Percentiles rank a stretch among this genome's conserved stretches.
These are phyloP conservation scores for Automeris io DNA, from an alignment of 2,888 invertebrate genomes.

Conservation along the genomic window DNA sequence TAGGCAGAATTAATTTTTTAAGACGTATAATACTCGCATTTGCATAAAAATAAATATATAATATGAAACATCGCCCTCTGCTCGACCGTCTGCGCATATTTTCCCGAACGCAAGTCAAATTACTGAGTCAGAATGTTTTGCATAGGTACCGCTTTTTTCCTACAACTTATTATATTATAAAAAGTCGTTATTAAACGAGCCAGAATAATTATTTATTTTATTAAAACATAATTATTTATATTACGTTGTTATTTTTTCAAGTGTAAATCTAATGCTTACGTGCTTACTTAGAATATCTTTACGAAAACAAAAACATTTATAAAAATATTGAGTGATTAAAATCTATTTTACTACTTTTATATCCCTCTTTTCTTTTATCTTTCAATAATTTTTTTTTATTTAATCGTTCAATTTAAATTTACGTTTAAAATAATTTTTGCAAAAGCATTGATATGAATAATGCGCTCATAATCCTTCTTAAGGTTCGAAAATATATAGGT, in stretches of 20 bases:
- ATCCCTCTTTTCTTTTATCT: conserved; percentile 5
- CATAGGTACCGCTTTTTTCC: too few species aligned
- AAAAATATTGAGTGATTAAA: too few species aligned
- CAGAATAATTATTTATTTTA: too few species aligned
- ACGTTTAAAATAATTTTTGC: background rate
- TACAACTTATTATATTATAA: too few species aligned
- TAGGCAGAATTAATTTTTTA: conserved; percentile 30
- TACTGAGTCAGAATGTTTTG: conserved; percentile 31
- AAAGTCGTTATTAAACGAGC: too few species aligned
- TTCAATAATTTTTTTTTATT: background rate
- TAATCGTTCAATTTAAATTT: background rate
- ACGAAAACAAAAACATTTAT: too few species aligned
- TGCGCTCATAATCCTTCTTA: background rate
- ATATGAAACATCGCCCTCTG: conserved; percentile 20
- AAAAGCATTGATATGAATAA: background rate
- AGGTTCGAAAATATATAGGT: background rate
- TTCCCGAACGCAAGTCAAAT: conserved; percentile 38
- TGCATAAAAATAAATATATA: conserved; percentile 37
- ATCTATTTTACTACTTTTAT: too few species aligned
- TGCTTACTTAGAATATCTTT: too few species aligned
- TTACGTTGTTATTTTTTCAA: too few species aligned
- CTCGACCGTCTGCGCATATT: conserved; percentile 37
- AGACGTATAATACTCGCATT: conserved; percentile 32
- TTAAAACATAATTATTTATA: too few species aligned
- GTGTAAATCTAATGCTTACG: too few species aligned